Percentiles rank a stretch among this genome's conserved stretches.
Evolutionary conservation across 1,140 invertebrate species (phyloP).

Genomic region (Drosophila dunni): DNA sequence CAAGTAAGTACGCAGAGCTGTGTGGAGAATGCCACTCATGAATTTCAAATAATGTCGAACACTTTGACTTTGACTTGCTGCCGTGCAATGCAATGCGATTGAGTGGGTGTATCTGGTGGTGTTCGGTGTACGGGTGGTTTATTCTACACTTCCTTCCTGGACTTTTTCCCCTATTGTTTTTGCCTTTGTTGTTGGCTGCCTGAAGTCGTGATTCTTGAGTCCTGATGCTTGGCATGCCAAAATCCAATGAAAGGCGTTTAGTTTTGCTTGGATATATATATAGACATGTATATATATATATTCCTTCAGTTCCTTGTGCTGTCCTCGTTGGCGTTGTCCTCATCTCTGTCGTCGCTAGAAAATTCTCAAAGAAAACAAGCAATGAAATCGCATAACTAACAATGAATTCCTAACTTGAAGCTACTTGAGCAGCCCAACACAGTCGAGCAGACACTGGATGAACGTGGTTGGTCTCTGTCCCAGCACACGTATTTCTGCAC

Average conservation of each 20-base stretch:
- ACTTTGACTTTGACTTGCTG: slow-evolving; percentile 78
- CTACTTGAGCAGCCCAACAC: slow-evolving; percentile 73
- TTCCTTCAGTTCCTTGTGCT: neutral
- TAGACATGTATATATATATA: neutral
- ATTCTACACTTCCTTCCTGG: neutral
- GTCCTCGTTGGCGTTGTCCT: slow-evolving; percentile 1
- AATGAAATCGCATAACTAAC: slow-evolving; percentile 84
- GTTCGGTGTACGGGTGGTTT: too few relatives aligned
- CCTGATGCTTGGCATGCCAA: slow-evolving; percentile 79
- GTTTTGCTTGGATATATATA: slow-evolving; percentile 56
- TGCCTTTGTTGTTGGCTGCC: slow-evolving; percentile 16
- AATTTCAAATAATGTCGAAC: slow-evolving; percentile 83
- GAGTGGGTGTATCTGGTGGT: slow-evolving; percentile 22
- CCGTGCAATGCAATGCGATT: slow-evolving; percentile 71
- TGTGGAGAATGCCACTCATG: slow-evolving; percentile 73
- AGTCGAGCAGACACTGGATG: slow-evolving; percentile 35
- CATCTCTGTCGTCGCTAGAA: slow-evolving; percentile 50
- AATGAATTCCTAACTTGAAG: slow-evolving; percentile 81
- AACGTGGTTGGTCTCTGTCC: slow-evolving; percentile 62
- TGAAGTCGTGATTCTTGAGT: slow-evolving; percentile 67
- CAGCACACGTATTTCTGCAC: slow-evolving; percentile 49
- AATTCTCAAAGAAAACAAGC: slow-evolving; percentile 82
- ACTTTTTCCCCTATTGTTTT: slow-evolving; percentile 8
- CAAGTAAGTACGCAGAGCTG: slow-evolving; percentile 6
- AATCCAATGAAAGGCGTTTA: slow-evolving; percentile 83